Conservation (phyloP, 2,888 invertebrate genomes). For the Tethea ocularis region DNA sequence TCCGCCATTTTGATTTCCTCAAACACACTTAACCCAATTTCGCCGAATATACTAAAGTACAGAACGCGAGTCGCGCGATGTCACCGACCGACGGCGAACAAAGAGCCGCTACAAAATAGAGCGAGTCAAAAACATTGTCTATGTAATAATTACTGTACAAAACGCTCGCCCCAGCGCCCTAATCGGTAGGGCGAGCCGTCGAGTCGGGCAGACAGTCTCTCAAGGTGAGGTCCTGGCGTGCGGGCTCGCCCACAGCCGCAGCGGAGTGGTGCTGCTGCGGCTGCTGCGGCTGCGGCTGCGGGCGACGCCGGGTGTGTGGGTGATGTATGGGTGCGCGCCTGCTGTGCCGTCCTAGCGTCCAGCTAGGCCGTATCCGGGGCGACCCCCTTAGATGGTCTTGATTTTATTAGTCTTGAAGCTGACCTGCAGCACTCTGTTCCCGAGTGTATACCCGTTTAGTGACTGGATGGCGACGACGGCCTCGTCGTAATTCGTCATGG, state of each 20-base stretch:
- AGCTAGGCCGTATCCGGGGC: slow-evolving; percentile 65
- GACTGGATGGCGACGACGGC: slow-evolving; percentile 96
- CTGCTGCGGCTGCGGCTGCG: slow-evolving; percentile 14
- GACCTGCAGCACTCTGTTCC: slow-evolving; percentile 95
- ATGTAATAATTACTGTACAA: slow-evolving; percentile 63
- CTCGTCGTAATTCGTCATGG: slow-evolving; percentile 98
- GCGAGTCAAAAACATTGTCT: slow-evolving; percentile 63
- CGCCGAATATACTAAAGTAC: slow-evolving; percentile 60
- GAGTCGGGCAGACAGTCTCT: neutral
- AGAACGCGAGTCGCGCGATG: slow-evolving; percentile 24
- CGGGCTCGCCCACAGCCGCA: slow-evolving; percentile 33
- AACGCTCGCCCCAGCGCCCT: slow-evolving; percentile 45
- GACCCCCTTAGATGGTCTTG: slow-evolving; percentile 86
- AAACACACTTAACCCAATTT: slow-evolving; percentile 13
- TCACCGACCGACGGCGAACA: slow-evolving; percentile 54
- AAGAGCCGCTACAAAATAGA: slow-evolving; percentile 56
- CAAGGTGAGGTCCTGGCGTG: neutral
- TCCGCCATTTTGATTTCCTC: slow-evolving; percentile 76
- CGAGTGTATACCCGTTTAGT: slow-evolving; percentile 95
- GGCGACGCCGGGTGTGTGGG: slow-evolving; percentile 27
- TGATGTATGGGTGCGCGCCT: slow-evolving; percentile 80
- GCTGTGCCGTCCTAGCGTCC: slow-evolving; percentile 81
- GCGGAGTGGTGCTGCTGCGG: neutral
- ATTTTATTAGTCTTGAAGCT: slow-evolving; percentile 95
- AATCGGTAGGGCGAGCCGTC: slow-evolving; percentile 28